Evolutionary conservation across 1,140 invertebrate species (phyloP).

Genomic region (Philopotamus ludificatus): DNA sequence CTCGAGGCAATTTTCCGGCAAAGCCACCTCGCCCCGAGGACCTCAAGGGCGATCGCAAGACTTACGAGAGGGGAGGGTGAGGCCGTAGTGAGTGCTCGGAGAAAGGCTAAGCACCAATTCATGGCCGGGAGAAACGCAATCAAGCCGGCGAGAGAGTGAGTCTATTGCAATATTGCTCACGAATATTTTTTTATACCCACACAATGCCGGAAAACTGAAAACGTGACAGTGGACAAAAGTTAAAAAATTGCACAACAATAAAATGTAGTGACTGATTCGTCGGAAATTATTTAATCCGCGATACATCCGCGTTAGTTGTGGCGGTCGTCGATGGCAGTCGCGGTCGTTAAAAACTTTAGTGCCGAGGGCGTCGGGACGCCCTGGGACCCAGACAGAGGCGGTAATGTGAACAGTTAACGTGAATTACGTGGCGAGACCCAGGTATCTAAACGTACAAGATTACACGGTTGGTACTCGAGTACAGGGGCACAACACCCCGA

Average conservation of each 20-base stretch:
- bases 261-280: no score
- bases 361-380: not conserved
- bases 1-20: conserved; percentile 29
- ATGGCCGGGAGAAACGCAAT: not conserved
- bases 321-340: conserved; percentile 7
- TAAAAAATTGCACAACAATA: no score
- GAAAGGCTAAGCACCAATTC: not conserved
- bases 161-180: no score
- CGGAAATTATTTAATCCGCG: no score
- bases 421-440: conserved; percentile 33
- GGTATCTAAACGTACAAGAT: not conserved
- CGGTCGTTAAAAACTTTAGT: conserved; percentile 34
- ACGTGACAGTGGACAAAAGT: no score
- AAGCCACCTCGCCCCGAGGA: not conserved
- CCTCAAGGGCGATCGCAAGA: not conserved
- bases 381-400: conserved; percentile 8
- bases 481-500: no score
- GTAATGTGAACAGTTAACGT: conserved; percentile 36
- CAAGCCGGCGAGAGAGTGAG: no score
- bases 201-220: no score
- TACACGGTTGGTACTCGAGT: no score
- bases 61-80: not conserved
- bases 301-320: no score
- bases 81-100: no score
- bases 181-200: no score